A percentile compares a stretch with the other conserved stretches of the same genome.
Conservation (phyloP, 2,888 invertebrate species). For the Lepidocyrtinus sp. region DNA sequence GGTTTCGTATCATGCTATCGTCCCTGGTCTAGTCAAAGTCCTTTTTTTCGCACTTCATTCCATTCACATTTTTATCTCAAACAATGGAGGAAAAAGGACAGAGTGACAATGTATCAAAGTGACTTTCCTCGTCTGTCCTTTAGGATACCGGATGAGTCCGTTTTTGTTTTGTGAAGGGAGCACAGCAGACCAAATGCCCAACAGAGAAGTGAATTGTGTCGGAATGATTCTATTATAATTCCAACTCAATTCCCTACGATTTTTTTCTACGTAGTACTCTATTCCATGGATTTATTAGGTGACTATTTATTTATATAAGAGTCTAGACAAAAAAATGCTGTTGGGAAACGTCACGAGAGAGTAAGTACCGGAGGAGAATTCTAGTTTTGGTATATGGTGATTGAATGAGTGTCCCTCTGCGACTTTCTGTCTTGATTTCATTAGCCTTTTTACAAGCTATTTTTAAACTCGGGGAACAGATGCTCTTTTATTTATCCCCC, state of each 20-base stretch:
- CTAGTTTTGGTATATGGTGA: constrained; percentile 25
- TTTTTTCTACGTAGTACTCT: constrained; percentile 17
- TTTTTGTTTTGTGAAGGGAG: constrained; percentile 18
- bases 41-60: constrained; percentile 18
- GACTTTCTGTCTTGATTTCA: constrained; percentile 59
- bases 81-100: constrained; percentile 14
- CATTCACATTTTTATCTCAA: constrained; percentile 6
- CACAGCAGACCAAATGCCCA: constrained; percentile 51
- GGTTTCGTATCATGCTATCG: not conserved
- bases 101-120: constrained; percentile 33
- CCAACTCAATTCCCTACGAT: constrained; percentile 21
- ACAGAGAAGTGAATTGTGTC: constrained; percentile 55
- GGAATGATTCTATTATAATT: constrained; percentile 59
- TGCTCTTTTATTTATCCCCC: constrained; percentile 24
- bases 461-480: constrained; percentile 47
- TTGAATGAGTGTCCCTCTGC: constrained; percentile 54
- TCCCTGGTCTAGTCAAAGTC: not conserved
- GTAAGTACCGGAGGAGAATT: not conserved
- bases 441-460: constrained; percentile 56
- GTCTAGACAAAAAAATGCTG: not conserved
- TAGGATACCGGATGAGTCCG: constrained; percentile 13
- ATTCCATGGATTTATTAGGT: constrained; percentile 48
- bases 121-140: constrained; percentile 24
- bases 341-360: not conserved
- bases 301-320: constrained; percentile 37